These are phyloP conservation scores for Poeciliopsis prolifica DNA, from an alignment of 2,113 vertebrate species.

Conservation along the genomic window DNA sequence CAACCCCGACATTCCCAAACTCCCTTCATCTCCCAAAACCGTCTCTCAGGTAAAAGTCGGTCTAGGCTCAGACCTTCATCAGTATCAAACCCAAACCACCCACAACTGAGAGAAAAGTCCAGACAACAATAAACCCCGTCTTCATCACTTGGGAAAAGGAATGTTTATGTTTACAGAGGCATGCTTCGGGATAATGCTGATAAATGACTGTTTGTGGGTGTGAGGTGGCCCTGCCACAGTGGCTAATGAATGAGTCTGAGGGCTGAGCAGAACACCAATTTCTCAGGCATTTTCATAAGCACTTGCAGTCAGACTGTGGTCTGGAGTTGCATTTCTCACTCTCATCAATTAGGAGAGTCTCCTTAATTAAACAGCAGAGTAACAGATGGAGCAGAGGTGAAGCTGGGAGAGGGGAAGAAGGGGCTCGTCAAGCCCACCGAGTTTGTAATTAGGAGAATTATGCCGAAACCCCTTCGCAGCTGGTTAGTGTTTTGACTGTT, in stretches of 20 bases:
- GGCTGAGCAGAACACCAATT: constrained; percentile 44
- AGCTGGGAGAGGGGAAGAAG: constrained; percentile 28
- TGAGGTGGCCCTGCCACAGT: constrained; percentile 31
- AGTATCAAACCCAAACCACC: constrained; percentile 52
- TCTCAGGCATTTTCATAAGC: constrained; percentile 64
- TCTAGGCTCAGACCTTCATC: constrained; percentile 43
- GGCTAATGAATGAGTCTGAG: constrained; percentile 53
- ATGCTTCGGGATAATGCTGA: constrained; percentile 24
- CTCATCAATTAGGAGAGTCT: constrained; percentile 71
- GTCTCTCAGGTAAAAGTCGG: constrained; percentile 62
- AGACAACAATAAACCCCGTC: constrained; percentile 23
- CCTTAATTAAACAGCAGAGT: constrained; percentile 62
- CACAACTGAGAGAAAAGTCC: not conserved
- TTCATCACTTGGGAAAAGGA: constrained; percentile 8
- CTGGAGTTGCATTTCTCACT: constrained; percentile 52
- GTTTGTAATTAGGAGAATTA: constrained; percentile 77
- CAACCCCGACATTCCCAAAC: constrained; percentile 30
- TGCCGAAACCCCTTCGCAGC: constrained; percentile 62
- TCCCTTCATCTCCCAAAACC: constrained; percentile 28
- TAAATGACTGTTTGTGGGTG: constrained; percentile 37
- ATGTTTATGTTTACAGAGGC: constrained; percentile 30
- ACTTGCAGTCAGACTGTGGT: constrained; percentile 59
- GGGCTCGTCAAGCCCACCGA: constrained; percentile 48
- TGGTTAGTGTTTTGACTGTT: constrained; percentile 66
- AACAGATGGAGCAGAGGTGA: constrained; percentile 68